phyloP scores from a whole-genome alignment of 2,113 vertebrate species.

The Thermophis baileyi region DNA sequence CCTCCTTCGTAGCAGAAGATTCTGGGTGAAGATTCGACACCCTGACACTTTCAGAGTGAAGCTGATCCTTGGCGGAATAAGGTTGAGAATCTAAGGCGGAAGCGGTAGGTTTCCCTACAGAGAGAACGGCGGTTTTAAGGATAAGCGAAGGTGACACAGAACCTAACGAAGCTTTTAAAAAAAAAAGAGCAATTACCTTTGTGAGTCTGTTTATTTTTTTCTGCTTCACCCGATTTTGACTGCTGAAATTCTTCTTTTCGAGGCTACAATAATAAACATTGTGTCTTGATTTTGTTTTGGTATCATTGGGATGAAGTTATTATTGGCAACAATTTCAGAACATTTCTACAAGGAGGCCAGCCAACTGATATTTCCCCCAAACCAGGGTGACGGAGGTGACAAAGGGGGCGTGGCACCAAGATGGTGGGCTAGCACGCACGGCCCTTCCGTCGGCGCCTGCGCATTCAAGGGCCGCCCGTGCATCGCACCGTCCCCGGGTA shows the following conservation, averaged over 20 bases:
- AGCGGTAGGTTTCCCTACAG: slow-evolving; percentile 47
- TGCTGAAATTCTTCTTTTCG: slow-evolving; percentile 60
- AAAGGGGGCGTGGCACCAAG: too few relatives aligned
- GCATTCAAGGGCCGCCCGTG: too few relatives aligned
- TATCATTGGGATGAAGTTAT: neutral
- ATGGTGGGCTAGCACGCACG: too few relatives aligned
- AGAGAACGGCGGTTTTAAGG: neutral
- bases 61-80: slow-evolving; percentile 34
- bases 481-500: too few relatives aligned
- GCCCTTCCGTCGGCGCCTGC: too few relatives aligned
- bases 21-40: neutral
- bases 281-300: neutral
- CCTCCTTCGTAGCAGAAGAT: slow-evolving; percentile 34
- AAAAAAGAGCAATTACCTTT: slow-evolving; percentile 61
- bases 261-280: slow-evolving; percentile 67
- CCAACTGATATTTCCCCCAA: neutral
- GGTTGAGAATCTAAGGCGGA: slow-evolving; percentile 31
- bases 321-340: neutral
- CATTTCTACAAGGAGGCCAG: neutral
- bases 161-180: neutral
- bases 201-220: slow-evolving; percentile 44
- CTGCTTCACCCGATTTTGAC: slow-evolving; percentile 55
- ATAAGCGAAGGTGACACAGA: neutral
- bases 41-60: slow-evolving; percentile 37
- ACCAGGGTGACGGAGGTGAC: too few relatives aligned